Base-by-base conservation (phyloP, 1,140 invertebrate species). In the Patella vulgata region DNA sequence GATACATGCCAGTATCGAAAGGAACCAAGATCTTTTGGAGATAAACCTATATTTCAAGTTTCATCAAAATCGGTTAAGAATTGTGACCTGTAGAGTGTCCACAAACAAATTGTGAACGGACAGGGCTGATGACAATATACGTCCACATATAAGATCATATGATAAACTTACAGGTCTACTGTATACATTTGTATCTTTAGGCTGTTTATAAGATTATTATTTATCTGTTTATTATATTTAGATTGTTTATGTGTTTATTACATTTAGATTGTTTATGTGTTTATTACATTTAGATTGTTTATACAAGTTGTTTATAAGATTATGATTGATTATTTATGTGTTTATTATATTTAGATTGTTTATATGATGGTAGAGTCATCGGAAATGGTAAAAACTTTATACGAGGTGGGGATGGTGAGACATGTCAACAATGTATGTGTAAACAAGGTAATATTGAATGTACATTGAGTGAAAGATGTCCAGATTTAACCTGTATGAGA, bases 401-500 rank as follows among this genome's bases (percentile, higher is more conserved):
- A 14, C 5, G 33, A 36, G 14, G 14, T 14, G 61, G 51, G 31
- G 50, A 59, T 36, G 70, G 66, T 21, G 69, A 71, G 14, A 44
- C 53, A 25, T 82, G 79, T 60, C 68, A 68, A 23, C 60, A 75
- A 40, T 82, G 81, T 68, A 39, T 42, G 30, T 82, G 81, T 75
- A 42, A 40, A 1, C 30, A 65, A 40, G 81, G 81, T 21, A 77
- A 74, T 48, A 65, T 82, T 19, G 55, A 60, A 31, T 82, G 80
- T 71, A 58, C 64, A 30, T 40, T 39, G 9, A 39, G 59, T 12
- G 56, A 60, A 12, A 42, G 59, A 9, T 82, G 80, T 67, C 77
- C 74, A n/a, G 27, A 25, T 8, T 46, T 78, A 19, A 25, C 51
- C 0, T 82, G 80, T 62, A 48, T 33, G 3, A 56, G 66, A n/a